A percentile compares a stretch with the other conserved stretches of the same genome.
Evolutionary conservation across 2,888 invertebrate species (phyloP).

Genomic region (Trissonchulus latispiculum): DNA sequence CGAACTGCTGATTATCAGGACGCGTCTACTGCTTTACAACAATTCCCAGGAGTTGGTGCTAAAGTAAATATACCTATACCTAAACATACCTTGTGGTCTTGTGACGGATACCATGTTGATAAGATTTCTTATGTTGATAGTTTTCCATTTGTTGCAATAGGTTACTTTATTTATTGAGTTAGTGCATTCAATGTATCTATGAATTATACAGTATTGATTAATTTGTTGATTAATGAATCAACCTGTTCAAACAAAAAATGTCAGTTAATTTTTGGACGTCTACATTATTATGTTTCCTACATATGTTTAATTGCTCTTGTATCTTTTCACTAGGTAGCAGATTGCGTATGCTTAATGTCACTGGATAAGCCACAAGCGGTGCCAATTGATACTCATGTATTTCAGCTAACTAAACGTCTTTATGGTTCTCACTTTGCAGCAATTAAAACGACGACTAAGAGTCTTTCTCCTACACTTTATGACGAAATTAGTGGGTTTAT

Average conservation of each 20-base stretch:
- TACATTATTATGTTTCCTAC: too few species aligned
- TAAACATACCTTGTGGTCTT: too few species aligned
- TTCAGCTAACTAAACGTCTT: slow-evolving; percentile 61
- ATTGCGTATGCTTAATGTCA: slow-evolving; percentile 95
- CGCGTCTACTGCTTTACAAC: slow-evolving; percentile 63
- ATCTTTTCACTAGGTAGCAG: slow-evolving; percentile 72
- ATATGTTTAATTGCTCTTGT: too few species aligned
- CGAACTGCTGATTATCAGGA: slow-evolving; percentile 56
- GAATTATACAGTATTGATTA: slow-evolving; percentile 14
- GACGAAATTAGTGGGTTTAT: neutral
- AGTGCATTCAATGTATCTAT: slow-evolving; percentile 7
- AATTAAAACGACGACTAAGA: slow-evolving; percentile 59
- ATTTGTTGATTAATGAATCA: too few species aligned
- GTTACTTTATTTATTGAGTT: too few species aligned
- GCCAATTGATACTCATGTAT: slow-evolving; percentile 92
- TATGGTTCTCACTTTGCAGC: slow-evolving; percentile 30
- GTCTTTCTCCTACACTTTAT: slow-evolving; percentile 35
- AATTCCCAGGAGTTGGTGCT: slow-evolving; percentile 77
- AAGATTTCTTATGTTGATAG: too few species aligned
- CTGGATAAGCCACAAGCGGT: slow-evolving; percentile 73
- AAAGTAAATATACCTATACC: too few species aligned
- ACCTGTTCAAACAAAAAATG: too few species aligned
- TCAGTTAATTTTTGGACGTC: too few species aligned
- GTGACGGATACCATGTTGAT: too few species aligned
- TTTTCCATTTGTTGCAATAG: too few species aligned